Conservation (phyloP, 2,888 invertebrate species). For the Apamea sordens region DNA sequence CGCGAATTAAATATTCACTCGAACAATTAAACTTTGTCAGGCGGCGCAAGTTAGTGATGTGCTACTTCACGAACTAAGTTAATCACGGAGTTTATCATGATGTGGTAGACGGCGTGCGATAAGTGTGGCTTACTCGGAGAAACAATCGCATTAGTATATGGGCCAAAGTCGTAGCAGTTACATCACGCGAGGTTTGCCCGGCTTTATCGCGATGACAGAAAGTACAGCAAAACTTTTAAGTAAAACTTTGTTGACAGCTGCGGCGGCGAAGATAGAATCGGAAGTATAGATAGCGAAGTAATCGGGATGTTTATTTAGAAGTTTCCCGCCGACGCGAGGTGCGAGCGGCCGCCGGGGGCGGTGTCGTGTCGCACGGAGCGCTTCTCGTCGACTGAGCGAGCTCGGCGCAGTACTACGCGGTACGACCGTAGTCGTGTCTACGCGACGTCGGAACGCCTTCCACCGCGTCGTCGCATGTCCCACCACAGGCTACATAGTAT, state of each 20-base stretch:
- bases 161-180: slow-evolving; percentile 77
- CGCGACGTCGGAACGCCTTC: slow-evolving; percentile 61
- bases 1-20: slow-evolving; percentile 55
- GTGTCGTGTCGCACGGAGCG: slow-evolving; percentile 67
- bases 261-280: slow-evolving; percentile 17
- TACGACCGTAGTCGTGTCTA: slow-evolving; percentile 58
- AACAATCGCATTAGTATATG: slow-evolving; percentile 82
- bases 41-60: slow-evolving; percentile 53
- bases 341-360: slow-evolving; percentile 62
- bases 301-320: slow-evolving; percentile 69
- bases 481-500: slow-evolving; percentile 50
- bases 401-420: slow-evolving; percentile 54
- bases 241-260: slow-evolving; percentile 38
- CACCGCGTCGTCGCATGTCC: slow-evolving; percentile 30
- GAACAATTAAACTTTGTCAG: slow-evolving; percentile 56
- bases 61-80: slow-evolving; percentile 63
- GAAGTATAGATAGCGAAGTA: slow-evolving; percentile 22
- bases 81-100: slow-evolving; percentile 70
- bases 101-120: slow-evolving; percentile 59
- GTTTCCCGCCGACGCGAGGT: slow-evolving; percentile 66
- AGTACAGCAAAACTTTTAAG: slow-evolving; percentile 49
- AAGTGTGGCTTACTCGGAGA: slow-evolving; percentile 71
- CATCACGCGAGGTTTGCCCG: slow-evolving; percentile 74
- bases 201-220: slow-evolving; percentile 36
- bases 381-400: slow-evolving; percentile 69